Conservation (phyloP, 2,113 vertebrate species). For the Phaethon lepturus region DNA sequence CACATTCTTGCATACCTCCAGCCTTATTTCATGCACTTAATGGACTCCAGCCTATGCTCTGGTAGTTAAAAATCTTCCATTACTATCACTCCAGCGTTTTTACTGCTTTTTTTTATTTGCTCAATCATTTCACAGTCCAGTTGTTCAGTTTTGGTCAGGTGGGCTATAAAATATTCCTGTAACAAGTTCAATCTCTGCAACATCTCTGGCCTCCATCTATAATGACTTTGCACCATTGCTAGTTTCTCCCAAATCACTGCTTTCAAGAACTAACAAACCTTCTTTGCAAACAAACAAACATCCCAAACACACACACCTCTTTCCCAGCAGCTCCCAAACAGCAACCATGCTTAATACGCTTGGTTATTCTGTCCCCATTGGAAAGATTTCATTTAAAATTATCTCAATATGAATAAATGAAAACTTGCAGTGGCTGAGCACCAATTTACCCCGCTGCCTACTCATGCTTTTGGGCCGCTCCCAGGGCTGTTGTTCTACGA, state of each 20-base stretch:
- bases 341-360: not conserved
- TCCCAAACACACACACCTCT: not conserved
- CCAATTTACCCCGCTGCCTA: not conserved
- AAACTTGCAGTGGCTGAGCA: not conserved
- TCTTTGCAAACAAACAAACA: not conserved
- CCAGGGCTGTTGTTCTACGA: not conserved
- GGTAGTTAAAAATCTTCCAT: conserved; percentile 63
- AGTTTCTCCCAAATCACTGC: not conserved
- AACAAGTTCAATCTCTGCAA: conserved; percentile 53
- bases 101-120: conserved; percentile 71
- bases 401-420: not conserved
- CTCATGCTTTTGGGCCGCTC: not conserved
- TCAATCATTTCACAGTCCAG: conserved; percentile 70
- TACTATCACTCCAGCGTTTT: conserved; percentile 59
- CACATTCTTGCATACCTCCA: conserved; percentile 17
- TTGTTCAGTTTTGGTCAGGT: conserved; percentile 55
- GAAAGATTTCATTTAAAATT: not conserved
- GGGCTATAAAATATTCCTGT: conserved; percentile 59
- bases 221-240: not conserved
- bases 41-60: conserved; percentile 57
- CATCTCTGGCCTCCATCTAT: conserved; percentile 21
- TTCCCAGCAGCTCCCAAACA: not conserved
- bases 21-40: conserved; percentile 58
- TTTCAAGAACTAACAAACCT: conserved; percentile 38
- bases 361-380: not conserved